Conservation (phyloP, 2,888 invertebrate species). For the Drosophila pegasa region DNA sequence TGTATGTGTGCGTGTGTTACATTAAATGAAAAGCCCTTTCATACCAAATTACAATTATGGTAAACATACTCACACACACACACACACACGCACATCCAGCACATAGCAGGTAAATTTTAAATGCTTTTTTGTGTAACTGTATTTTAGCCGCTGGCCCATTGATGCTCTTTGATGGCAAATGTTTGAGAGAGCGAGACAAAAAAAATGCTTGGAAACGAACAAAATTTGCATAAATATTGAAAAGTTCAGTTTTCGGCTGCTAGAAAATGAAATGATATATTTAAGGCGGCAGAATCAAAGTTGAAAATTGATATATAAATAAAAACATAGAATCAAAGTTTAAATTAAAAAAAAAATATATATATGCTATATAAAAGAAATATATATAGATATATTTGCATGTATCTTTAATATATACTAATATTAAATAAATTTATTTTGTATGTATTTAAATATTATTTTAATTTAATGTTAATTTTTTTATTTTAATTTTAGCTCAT, state of each 20-base stretch:
- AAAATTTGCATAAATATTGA: slow-evolving; percentile 44
- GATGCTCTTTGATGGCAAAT: slow-evolving; percentile 47
- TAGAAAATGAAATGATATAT: neutral
- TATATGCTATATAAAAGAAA: neutral
- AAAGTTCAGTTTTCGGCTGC: neutral
- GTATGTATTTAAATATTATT: too few species aligned
- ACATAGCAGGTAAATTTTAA: slow-evolving; percentile 18
- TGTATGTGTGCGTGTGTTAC: slow-evolving; percentile 41
- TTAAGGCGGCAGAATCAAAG: neutral
- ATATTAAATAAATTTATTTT: too few species aligned
- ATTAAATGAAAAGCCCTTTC: slow-evolving; percentile 73
- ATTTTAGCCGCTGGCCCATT: slow-evolving; percentile 48
- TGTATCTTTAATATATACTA: too few species aligned
- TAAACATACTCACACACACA: slow-evolving; percentile 39
- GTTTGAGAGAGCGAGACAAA: neutral
- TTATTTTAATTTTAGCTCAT: too few species aligned
- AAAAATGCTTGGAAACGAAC: slow-evolving; percentile 21
- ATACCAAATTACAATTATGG: slow-evolving; percentile 73
- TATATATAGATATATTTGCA: too few species aligned
- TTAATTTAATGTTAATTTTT: too few species aligned
- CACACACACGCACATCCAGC: neutral
- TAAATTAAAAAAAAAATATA: neutral
- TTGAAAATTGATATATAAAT: neutral
- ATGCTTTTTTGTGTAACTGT: slow-evolving; percentile 34
- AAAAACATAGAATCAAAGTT: too few species aligned